Conservation (phyloP, 2,888 invertebrate genomes). For the Meganola albula region DNA sequence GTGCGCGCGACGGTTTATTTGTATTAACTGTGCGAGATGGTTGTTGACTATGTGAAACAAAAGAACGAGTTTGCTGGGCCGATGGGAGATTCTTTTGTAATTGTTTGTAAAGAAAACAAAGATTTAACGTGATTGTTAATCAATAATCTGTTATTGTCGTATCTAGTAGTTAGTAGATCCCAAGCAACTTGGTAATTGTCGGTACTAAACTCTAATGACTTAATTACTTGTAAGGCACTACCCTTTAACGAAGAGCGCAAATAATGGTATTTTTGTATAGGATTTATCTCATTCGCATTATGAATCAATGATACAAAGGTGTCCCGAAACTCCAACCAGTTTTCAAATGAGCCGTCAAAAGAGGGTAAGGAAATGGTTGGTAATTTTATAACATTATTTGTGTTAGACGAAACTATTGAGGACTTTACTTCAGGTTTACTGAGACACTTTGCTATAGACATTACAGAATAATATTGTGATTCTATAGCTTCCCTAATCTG, state of each 20-base stretch:
- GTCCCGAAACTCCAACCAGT: constrained; percentile 6
- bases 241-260: too few species aligned
- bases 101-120: not conserved
- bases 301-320: too few species aligned
- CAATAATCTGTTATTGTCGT: not conserved
- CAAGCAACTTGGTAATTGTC: not conserved
- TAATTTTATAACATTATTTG: constrained; percentile 1
- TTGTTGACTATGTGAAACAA: too few species aligned
- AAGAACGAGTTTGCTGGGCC: too few species aligned
- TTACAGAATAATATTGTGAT: constrained; percentile 1
- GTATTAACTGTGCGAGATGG: too few species aligned
- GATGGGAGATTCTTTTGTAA: not conserved
- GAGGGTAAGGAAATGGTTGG: constrained; percentile 1
- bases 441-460: constrained; percentile 1
- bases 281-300: too few species aligned
- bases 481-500: too few species aligned
- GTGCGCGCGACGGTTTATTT: not conserved
- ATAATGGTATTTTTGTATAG: too few species aligned
- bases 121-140: not conserved
- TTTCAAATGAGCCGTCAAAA: constrained; percentile 5
- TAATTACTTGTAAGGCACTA: too few species aligned
- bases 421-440: constrained; percentile 1
- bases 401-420: not conserved
- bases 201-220: too few species aligned
- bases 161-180: not conserved